Base-by-base conservation (phyloP, 2,888 invertebrate species). In the Lycia hirtaria region DNA sequence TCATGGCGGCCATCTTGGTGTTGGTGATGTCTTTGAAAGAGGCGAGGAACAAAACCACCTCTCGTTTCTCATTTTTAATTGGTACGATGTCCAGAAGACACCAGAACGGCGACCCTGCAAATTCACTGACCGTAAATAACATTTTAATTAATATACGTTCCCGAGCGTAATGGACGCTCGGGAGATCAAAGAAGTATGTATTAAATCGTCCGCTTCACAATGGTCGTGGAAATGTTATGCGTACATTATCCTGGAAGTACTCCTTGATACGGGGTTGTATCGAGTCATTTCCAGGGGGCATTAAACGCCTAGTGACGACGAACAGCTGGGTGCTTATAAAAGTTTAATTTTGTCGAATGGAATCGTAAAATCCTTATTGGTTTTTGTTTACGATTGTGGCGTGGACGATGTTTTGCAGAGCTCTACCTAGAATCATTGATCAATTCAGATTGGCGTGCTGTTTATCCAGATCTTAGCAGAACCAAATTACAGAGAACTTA, bases 41-140 rank as follows among this genome's bases (percentile, higher is more conserved):
- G 63, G 98, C 98, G 83, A 98, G 94, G 87, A 98, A 98, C 75
- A 98, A 93, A 24, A 98, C 98, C 79, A 98, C 98, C 93, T 98
- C 98, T 64, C 98, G 95, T 88, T 98, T 98, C 87, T 98, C 98
- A 94, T 98, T 98, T 93, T 98, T 98, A 91, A 98, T 98, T 80
- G 98, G 98, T 64, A 98, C 98, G 86, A 98, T 98, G 92, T 98
- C 98, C 90, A 98, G 94, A 73, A 98, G 94, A 92, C 98, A 98
- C 97, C 98, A 97, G 90, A 98, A 98, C 50, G 97, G 96, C 71
- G 95, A 95, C 67, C 97, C 98, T 98, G 93, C 43, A 76, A 81
- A 73, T 69, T 64, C 59, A 73, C 75, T 72, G 24, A 68, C 68
- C 73, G 67, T 78, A 65, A 76, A 68, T 68, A 67, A 54, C 45